A percentile compares a stretch with the other conserved stretches of the same genome.
These are phyloP conservation scores for Lindbergichthys nudifrons DNA, from an alignment of 2,797 vertebrate species.

Conservation along the genomic window DNA sequence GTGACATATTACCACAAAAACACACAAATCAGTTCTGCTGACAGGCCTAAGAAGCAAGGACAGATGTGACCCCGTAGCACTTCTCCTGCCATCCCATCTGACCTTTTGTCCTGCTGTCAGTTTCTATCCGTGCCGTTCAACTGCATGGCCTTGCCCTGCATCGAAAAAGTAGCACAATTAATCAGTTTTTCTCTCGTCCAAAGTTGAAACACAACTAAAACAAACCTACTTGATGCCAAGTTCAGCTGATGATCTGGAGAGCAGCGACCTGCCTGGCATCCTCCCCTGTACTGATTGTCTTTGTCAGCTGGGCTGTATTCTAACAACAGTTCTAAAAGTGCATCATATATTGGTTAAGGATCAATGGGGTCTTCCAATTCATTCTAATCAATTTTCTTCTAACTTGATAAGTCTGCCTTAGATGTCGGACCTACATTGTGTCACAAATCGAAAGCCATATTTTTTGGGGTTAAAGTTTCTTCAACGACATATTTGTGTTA, in stretches of 20 bases:
- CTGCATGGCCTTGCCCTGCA: neutral
- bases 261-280: slow-evolving; percentile 49
- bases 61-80: slow-evolving; percentile 3
- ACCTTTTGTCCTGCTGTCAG: slow-evolving; percentile 7
- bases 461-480: neutral
- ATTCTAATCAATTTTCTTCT: neutral
- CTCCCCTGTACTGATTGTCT: slow-evolving; percentile 22
- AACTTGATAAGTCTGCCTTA: neutral
- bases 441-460: neutral
- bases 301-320: slow-evolving; percentile 26
- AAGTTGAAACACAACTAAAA: slow-evolving; percentile 27
- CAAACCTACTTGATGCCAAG: slow-evolving; percentile 48
- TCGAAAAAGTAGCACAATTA: neutral
- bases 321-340: slow-evolving; percentile 46
- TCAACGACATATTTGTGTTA: neutral
- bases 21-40: slow-evolving; percentile 7
- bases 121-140: neutral
- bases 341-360: slow-evolving; percentile 35
- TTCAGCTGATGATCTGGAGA: slow-evolving; percentile 35
- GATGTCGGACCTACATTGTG: neutral
- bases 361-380: neutral
- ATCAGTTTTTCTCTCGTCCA: slow-evolving; percentile 4
- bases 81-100: neutral
- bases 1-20: neutral
- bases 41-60: neutral